Evolutionary conservation across 1,140 invertebrate species (phyloP).

Genomic region (Pissodes strobi): DNA sequence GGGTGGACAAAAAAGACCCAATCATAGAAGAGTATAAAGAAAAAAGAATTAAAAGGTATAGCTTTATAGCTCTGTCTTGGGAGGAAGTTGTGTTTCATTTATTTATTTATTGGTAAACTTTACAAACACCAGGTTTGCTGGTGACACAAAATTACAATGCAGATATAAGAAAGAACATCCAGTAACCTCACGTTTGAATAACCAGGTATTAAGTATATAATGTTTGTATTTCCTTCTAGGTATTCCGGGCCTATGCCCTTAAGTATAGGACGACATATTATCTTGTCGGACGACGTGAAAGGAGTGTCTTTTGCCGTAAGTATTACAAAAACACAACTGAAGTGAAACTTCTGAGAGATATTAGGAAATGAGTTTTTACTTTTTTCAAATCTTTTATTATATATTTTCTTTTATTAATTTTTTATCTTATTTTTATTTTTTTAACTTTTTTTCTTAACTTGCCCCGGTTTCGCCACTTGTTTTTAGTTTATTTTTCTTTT

Average conservation of each 20-base stretch:
- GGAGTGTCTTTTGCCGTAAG: constrained; percentile 65
- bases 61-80: not conserved
- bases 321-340: constrained; percentile 77
- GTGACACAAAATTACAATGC: no score
- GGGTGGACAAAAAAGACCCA: constrained; percentile 69
- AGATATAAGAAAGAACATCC: no score
- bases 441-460: no score
- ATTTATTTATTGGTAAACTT: no score
- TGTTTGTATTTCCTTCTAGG: constrained; percentile 9
- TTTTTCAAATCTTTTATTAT: no score
- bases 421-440: not conserved
- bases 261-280: constrained; percentile 78
- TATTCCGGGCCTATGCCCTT: constrained; percentile 68
- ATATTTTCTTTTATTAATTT: not conserved
- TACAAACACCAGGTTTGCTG: no score
- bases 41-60: constrained; percentile 64
- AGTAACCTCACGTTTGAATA: no score
- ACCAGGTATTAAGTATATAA: no score
- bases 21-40: constrained; percentile 65
- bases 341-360: constrained; percentile 61
- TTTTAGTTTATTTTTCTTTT: no score
- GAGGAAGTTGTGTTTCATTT: not conserved
- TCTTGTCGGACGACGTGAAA: constrained; percentile 82
- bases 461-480: no score
- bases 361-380: no score